Evolutionary conservation across 2,888 invertebrate genomes (phyloP), one percentile per base, ranked within the genome.

Genomic region (Embidobia sp.): DNA sequence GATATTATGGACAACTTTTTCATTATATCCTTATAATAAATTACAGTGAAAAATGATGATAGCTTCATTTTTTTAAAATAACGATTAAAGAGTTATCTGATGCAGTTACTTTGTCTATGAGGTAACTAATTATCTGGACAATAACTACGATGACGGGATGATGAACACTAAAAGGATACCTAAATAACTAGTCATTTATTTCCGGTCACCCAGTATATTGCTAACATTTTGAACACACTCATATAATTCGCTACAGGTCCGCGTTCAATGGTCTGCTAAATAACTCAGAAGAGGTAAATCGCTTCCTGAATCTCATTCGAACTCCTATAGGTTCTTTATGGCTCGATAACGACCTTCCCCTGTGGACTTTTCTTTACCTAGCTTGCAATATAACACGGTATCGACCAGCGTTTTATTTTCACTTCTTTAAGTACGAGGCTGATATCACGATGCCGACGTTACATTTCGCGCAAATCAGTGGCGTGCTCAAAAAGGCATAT

Each of bases 281-380:
- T 77, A 72, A 77, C 72, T 70, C 70, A 67, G 77, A 66, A 61
- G 67, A 72, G 55, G 66, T 77, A 63, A 77, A 77, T 77, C 72
- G 77, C 55, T 77, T 77, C 35, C 55, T 55, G 72, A 72, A 55
- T 77, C 72, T 73, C 67, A 57, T 63, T 77, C 61, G 46, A 67
- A 51, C 73, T 63, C 37, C 35, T 35, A 51, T 59, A 67, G 73
- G 67, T 73, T 67, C 63, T 73, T 77, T 77, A 77, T 73, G 63
- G 53, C 57, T 63, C 57, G 73, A 77, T 73, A 77, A 77, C 63
- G 77, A 77, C 72, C 67, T 77, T 59, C 66, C 64, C 57, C 64
- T 33, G 42, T 57, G 57, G 69, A 69, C 49, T 61, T 76, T 76
- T 57, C 64, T 64, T 63, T 55, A 18, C 29, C 40, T 16, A 44